A percentile compares a stretch with the other conserved stretches of the same genome.
These are phyloP conservation scores for Mya arenaria DNA, from an alignment of 1,140 invertebrate species.

Conservation along the genomic window DNA sequence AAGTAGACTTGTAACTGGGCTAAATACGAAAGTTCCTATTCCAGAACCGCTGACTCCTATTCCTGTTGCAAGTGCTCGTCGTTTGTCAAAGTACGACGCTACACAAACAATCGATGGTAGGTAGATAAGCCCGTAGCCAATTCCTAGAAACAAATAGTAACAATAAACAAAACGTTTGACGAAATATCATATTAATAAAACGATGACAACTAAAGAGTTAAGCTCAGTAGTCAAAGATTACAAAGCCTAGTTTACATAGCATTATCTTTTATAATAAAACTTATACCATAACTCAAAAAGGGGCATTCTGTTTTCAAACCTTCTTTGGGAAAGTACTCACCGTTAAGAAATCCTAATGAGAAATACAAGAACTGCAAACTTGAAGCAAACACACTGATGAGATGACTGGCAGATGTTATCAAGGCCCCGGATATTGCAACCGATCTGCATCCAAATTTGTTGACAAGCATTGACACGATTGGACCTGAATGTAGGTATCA, in stretches of 20 bases:
- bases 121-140: constrained; percentile 41
- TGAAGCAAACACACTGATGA: constrained; percentile 7
- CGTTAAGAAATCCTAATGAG: constrained; percentile 9
- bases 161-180: not conserved
- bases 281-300: too few relatives aligned
- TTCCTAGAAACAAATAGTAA: constrained; percentile 18
- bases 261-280: too few relatives aligned
- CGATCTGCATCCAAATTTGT: not conserved
- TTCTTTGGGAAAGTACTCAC: constrained; percentile 11
- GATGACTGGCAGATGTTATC: not conserved
- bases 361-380: not conserved
- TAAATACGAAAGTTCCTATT: constrained; percentile 91
- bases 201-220: too few relatives aligned
- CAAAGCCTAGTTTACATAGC: too few relatives aligned
- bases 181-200: too few relatives aligned
- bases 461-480: not conserved
- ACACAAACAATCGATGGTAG: constrained; percentile 46
- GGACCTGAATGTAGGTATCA: constrained; percentile 6
- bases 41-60: constrained; percentile 98
- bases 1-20: constrained; percentile 84
- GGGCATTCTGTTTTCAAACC: too few relatives aligned
- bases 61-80: constrained; percentile 96
- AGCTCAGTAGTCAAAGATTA: too few relatives aligned
- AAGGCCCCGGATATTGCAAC: not conserved
- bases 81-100: constrained; percentile 96